phyloP scores from a whole-genome alignment of 2,888 invertebrate genomes.

The Prosopocoilus inquinatus region DNA sequence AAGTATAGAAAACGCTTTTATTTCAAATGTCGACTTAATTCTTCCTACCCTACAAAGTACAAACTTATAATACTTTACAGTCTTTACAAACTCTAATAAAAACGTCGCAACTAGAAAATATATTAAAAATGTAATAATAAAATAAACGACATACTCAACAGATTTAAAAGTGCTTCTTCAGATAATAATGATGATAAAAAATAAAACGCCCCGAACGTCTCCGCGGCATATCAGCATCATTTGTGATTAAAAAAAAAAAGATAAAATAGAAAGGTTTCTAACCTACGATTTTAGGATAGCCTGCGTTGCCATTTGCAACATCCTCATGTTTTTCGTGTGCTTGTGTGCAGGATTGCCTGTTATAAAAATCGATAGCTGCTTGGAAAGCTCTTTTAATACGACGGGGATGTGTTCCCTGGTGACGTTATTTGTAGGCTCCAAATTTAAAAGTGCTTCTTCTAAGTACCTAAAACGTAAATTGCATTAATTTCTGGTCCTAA shows the following conservation, averaged over 20 bases:
- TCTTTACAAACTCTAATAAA: constrained; percentile 16
- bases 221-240: too few relatives aligned
- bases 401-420: constrained; percentile 80
- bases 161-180: constrained; percentile 6
- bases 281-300: constrained; percentile 19
- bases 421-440: constrained; percentile 73
- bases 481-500: background rate
- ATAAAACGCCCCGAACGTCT: background rate
- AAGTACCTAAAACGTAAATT: constrained; percentile 65
- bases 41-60: background rate
- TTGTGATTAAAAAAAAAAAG: background rate
- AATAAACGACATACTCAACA: constrained; percentile 14
- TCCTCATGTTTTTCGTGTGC: constrained; percentile 63
- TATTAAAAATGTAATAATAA: constrained; percentile 2
- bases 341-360: constrained; percentile 64
- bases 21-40: constrained; percentile 10
- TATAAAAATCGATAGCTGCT: constrained; percentile 71
- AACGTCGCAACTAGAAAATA: background rate
- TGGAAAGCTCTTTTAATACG: constrained; percentile 73
- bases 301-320: constrained; percentile 71
- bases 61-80: constrained; percentile 16
- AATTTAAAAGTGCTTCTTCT: constrained; percentile 80
- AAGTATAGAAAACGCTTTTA: constrained; percentile 12
- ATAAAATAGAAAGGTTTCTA: background rate
- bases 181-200: constrained; percentile 3